Evolutionary conservation across 2,113 vertebrate genomes (phyloP).

Genomic region (Procavia capensis): DNA sequence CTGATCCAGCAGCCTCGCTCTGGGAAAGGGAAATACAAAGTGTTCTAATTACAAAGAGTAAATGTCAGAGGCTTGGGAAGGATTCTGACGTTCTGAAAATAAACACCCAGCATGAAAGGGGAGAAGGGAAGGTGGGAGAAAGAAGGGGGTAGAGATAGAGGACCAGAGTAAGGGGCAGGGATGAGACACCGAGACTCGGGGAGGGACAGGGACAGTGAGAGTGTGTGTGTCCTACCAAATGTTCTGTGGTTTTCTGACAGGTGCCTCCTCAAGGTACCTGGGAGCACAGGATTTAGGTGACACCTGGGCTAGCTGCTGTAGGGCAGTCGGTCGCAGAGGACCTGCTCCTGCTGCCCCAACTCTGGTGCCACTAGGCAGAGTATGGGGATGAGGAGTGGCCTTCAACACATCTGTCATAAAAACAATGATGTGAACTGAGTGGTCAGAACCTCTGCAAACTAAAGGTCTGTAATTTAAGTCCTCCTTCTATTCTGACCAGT

Average conservation of each 20-base stretch:
- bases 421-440: not conserved
- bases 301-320: not conserved
- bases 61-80: conserved; percentile 60
- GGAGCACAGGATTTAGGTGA: not conserved
- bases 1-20: not conserved
- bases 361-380: not conserved
- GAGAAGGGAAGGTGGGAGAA: not conserved
- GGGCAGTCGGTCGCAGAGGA: too few species aligned
- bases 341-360: not conserved
- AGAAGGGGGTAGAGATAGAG: not conserved
- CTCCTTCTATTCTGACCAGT: too few species aligned
- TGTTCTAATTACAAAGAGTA: conserved; percentile 66
- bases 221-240: not conserved
- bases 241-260: not conserved
- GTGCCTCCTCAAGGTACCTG: not conserved
- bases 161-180: not conserved
- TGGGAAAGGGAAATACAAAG: conserved; percentile 49
- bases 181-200: not conserved
- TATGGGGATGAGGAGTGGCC: not conserved
- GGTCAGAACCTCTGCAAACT: not conserved
- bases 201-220: not conserved
- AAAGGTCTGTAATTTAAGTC: rapidly evolving
- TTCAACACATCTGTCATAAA: not conserved
- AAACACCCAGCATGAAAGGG: not conserved
- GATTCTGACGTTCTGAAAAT: conserved; percentile 56